phyloP scores from a whole-genome alignment of 23 tunicate species.

The Ciona savignyi region DNA sequence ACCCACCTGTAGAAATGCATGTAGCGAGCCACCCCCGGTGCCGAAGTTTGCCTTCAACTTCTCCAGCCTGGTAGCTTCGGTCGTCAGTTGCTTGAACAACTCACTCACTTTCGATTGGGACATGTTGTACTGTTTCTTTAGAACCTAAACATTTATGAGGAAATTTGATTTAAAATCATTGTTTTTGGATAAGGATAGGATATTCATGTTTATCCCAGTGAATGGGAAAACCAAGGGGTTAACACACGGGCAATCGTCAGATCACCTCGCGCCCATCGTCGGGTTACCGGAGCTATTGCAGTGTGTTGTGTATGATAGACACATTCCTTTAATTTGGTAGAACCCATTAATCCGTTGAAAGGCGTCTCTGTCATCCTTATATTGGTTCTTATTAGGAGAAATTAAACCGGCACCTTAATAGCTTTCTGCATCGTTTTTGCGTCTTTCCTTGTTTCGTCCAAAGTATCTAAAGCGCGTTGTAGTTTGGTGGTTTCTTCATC shows the following conservation, averaged over 20 bases:
- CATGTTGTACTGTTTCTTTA: slow-evolving; percentile 43
- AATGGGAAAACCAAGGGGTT: no score
- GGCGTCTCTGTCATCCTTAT: no score
- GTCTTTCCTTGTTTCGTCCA: slow-evolving; percentile 85
- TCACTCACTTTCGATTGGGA: slow-evolving; percentile 62
- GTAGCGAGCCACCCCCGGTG: slow-evolving; percentile 75
- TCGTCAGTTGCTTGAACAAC: slow-evolving; percentile 62
- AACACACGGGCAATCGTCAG: no score
- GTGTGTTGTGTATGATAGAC: no score
- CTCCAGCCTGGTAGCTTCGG: slow-evolving; percentile 80
- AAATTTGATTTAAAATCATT: not conserved
- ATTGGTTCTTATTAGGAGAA: not conserved
- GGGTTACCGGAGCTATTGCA: no score
- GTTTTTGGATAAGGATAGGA: no score
- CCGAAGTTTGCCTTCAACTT: slow-evolving; percentile 81
- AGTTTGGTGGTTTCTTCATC: slow-evolving; percentile 45
- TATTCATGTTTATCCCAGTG: no score
- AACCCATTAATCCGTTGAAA: no score
- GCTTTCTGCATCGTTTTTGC: slow-evolving; percentile 82
- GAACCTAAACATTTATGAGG: slow-evolving; percentile 27
- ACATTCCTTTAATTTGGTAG: no score
- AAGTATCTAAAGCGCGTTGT: slow-evolving; percentile 53
- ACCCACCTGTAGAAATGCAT: slow-evolving; percentile 67
- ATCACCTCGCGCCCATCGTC: no score
- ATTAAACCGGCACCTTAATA: slow-evolving; percentile 41